Evolutionary conservation across 1,140 invertebrate species (phyloP).

Genomic region (Drosophila parabipectinata): DNA sequence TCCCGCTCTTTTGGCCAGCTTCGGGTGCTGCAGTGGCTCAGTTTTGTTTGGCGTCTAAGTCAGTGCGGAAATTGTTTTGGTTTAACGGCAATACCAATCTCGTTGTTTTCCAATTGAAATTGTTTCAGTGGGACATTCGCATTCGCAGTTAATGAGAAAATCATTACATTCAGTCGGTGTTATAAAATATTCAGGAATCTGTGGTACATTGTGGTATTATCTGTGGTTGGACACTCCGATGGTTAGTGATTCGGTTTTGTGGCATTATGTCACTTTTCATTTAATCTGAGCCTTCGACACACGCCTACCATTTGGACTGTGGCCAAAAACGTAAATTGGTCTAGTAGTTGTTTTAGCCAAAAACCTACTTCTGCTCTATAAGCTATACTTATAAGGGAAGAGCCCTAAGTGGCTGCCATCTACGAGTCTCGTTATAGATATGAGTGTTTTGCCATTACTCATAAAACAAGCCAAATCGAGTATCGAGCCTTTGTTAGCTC

Average conservation of each 20-base stretch:
- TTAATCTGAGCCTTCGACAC: slow-evolving; percentile 15
- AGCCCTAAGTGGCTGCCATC: slow-evolving; percentile 49
- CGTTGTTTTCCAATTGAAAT: slow-evolving; percentile 37
- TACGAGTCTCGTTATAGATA: slow-evolving; percentile 42
- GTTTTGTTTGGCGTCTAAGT: slow-evolving; percentile 55
- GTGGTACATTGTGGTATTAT: slow-evolving; percentile 9
- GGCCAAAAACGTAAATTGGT: slow-evolving; percentile 2
- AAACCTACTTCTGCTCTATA: background rate
- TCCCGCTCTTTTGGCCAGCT: slow-evolving; percentile 31
- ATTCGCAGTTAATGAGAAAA: slow-evolving; percentile 39
- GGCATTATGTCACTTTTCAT: slow-evolving; percentile 20
- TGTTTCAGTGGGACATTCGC: slow-evolving; percentile 60
- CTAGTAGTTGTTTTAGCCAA: slow-evolving; percentile 47
- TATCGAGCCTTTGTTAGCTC: slow-evolving; percentile 37
- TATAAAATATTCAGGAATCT: slow-evolving; percentile 43
- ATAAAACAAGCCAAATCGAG: slow-evolving; percentile 29
- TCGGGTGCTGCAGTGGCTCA: slow-evolving; percentile 33
- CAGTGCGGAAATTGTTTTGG: slow-evolving; percentile 72
- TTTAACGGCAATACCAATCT: slow-evolving; percentile 60
- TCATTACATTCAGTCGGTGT: slow-evolving; percentile 27
- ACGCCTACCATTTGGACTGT: slow-evolving; percentile 29
- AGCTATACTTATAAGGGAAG: slow-evolving; percentile 42
- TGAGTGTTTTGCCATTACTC: slow-evolving; percentile 48
- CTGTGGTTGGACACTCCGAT: slow-evolving; percentile 49
- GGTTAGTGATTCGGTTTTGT: slow-evolving; percentile 11